Conservation (phyloP, 2,797 vertebrate genomes). For the Anguilla megastoma region DNA sequence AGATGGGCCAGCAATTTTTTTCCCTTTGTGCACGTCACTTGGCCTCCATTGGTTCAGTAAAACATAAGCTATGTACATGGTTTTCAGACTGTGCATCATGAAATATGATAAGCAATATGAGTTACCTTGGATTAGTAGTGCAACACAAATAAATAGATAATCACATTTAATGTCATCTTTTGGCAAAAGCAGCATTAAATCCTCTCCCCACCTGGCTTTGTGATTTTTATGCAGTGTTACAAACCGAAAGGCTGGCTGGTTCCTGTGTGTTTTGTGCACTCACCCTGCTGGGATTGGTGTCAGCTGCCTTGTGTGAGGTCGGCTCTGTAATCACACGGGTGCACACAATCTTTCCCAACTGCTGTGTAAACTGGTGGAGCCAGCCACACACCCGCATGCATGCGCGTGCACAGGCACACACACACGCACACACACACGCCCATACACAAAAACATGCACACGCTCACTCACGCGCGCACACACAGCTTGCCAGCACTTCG, state of each 20-base stretch:
- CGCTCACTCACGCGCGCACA: conserved; percentile 55
- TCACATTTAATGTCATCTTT: background rate
- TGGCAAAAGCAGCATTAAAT: background rate
- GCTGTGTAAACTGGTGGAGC: conserved; percentile 67
- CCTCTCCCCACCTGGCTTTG: conserved; percentile 10
- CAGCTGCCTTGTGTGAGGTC: conserved; percentile 65
- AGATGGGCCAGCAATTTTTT: background rate
- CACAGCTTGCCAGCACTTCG: conserved; percentile 63
- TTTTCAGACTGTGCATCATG: background rate
- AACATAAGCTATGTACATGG: background rate
- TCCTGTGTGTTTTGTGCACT: conserved; percentile 63
- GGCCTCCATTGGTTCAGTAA: background rate
- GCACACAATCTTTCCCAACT: conserved; percentile 62
- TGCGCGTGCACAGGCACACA: conserved; percentile 15
- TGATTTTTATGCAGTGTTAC: conserved; percentile 39
- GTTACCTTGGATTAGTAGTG: background rate
- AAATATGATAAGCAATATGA: background rate
- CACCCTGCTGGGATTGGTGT: conserved; percentile 71
- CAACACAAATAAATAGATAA: background rate
- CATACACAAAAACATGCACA: conserved; percentile 41
- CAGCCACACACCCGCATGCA: conserved; percentile 50
- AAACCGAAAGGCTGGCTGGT: conserved; percentile 66
- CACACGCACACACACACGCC: conserved; percentile 30
- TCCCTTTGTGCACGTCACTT: background rate
- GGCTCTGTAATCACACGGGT: conserved; percentile 59